Evolutionary conservation across 1,140 invertebrate species (phyloP), one percentile per base, ranked within the genome.

Genomic region (Telenomus remus): DNA sequence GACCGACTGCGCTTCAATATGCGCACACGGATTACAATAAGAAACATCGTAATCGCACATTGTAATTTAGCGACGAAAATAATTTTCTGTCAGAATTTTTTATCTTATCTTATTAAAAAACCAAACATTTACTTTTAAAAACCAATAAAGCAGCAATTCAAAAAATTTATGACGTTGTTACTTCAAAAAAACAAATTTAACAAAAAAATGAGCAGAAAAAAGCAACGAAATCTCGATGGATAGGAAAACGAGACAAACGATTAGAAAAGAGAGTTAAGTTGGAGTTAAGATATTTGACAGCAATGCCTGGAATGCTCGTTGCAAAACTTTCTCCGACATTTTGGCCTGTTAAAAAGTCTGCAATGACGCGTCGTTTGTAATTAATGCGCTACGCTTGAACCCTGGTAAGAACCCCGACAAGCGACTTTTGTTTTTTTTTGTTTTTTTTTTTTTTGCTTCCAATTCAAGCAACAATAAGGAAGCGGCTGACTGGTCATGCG

Each of bases 321-420:
- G 51, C 39, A 15, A n/a, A 72, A 72, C 59, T 64, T 64, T 72
- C 59, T 59, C 69, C 59, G 54, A 54, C 53, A 72, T 64, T 64
- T 72, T 13, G 69, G 60, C 69, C 47, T 59, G 59, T 59, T 64
- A 64, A 72, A n/a, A n/a, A n/a, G n/a, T n/a, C 59, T 64, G 47
- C 14, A 12, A 50, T 48, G 51, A 49, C 55, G 55, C 59, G 47
- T 6, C 51, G 54, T 27, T 3, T 39, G 53, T 59, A 72, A 72
- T 72, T 72, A 59, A 64, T 72, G 53, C 54, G 48, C 39, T 63
- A 71, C 68, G 53, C 68, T 63, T 63, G 68, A 63, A 71, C 57
- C 53, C 53, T 53, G 37, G n/a, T 16, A 49, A n/a, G n/a, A n/a
- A n/a, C n/a, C n/a, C n/a, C n/a, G n/a, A n/a, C n/a, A n/a, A n/a